Evolutionary conservation across 2,797 vertebrate genomes (phyloP), one percentile per base, ranked within the genome.

Genomic region (Epinephelus malabaricus): DNA sequence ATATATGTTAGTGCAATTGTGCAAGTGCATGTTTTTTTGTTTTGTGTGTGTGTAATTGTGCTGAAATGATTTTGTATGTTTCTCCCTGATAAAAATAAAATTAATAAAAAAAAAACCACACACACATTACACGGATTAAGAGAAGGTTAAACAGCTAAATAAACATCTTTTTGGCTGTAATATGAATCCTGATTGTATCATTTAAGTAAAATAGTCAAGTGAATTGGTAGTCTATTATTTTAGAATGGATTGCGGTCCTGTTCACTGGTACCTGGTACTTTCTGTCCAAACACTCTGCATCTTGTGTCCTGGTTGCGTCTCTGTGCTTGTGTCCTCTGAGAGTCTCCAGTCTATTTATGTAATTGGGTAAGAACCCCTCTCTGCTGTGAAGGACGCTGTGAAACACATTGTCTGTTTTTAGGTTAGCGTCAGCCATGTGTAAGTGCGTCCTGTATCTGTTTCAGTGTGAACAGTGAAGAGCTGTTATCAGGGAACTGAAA

Each of bases 331-430:
- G 78, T 86, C 84, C 86, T 85, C 76, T 69, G 85, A 86, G 87
- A 87, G 62, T 71, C 54, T 76, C 51, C 19, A 18, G 76, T 77
- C 82, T 85, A 77, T 87, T 88, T 85, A 53, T 86, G 72, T 77
- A 30, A 69, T 34, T 5, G 14, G 30, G 51, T 74, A 69, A 58
- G 62, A 84, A 69, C 58, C 60, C 18, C 45, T 58, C 60, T 69
- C 55, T 76, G 62, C 64, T 8, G 14, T 72, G 19, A 76, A 82
- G 71, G 59, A 73, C 60, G 61, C 58, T 75, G 50, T 45, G 0
- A 70, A 73, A 70, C 66, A 76, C 75, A 21, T 47, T 13, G 54
- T 34, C 54, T 82, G 51, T 59, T 75, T 86, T 81, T 51, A 15
- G 63, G 11, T 54, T 68, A 69, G 50, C 8, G 3, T 25, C 60